These are phyloP conservation scores for Ferdinandea cuprea DNA, from an alignment of 2,888 invertebrate genomes.

Conservation along the genomic window DNA sequence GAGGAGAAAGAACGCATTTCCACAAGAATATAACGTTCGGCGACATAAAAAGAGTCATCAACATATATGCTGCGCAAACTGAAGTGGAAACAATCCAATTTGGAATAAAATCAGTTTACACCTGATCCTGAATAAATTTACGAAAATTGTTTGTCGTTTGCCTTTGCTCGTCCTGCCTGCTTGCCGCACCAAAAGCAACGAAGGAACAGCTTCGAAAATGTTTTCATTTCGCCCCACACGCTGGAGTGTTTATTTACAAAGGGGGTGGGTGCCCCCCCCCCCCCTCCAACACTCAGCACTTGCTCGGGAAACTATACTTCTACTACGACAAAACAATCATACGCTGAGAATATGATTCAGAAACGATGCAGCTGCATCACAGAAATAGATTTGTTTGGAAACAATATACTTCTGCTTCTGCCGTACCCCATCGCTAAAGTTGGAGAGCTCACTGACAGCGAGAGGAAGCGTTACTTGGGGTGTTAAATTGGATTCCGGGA, in stretches of 20 bases:
- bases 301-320: constrained; percentile 56
- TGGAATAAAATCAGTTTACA: constrained; percentile 75
- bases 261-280: constrained; percentile 35
- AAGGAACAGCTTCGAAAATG: constrained; percentile 56
- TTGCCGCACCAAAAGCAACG: constrained; percentile 9
- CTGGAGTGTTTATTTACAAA: neutral
- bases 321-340: constrained; percentile 57
- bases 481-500: constrained; percentile 84
- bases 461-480: constrained; percentile 80
- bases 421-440: neutral
- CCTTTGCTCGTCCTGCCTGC: constrained; percentile 28
- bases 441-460: constrained; percentile 22
- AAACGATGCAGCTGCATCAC: constrained; percentile 72
- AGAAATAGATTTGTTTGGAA: constrained; percentile 66
- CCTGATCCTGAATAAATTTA: constrained; percentile 75
- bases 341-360: constrained; percentile 66
- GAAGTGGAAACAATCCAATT: constrained; percentile 75
- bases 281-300: constrained; percentile 43
- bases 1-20: too few relatives aligned
- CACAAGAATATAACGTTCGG: constrained; percentile 17
- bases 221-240: constrained; percentile 52
- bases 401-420: constrained; percentile 50
- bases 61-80: constrained; percentile 49
- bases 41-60: constrained; percentile 53
- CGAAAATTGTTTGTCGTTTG: constrained; percentile 66